These are phyloP conservation scores for Sceloporus undulatus DNA, from an alignment of 2,113 vertebrate genomes.

Conservation along the genomic window DNA sequence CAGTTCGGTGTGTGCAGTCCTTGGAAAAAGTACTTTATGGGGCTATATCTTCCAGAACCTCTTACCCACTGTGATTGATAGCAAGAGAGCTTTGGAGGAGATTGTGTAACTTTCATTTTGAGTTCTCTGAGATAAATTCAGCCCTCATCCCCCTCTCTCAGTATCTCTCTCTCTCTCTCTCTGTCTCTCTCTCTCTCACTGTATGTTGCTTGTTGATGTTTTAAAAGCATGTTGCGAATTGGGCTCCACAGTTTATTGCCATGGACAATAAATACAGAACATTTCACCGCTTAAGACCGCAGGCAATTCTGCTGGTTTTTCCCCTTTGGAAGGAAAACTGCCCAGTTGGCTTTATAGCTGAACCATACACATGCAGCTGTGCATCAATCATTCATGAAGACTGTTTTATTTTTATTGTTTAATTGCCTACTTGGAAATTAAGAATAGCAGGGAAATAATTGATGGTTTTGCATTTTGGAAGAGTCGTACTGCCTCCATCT, in stretches of 20 bases:
- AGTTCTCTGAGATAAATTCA: too few species aligned
- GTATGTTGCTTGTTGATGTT: slow-evolving; percentile 13
- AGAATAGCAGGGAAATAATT: slow-evolving; percentile 46
- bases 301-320: slow-evolving; percentile 37
- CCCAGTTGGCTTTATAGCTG: slow-evolving; percentile 58
- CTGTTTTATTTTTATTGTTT: slow-evolving; percentile 13
- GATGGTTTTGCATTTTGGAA: slow-evolving; percentile 58
- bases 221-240: slow-evolving; percentile 49
- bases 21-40: too few species aligned
- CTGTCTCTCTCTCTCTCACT: too few species aligned
- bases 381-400: slow-evolving; percentile 61
- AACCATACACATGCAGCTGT: slow-evolving; percentile 58
- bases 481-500: slow-evolving; percentile 31
- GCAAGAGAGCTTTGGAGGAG: too few species aligned
- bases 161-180: too few species aligned
- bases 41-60: too few species aligned
- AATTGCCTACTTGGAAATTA: slow-evolving; percentile 27
- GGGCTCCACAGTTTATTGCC: slow-evolving; percentile 19
- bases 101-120: too few species aligned
- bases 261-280: background rate
- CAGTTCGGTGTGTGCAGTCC: too few species aligned
- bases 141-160: too few species aligned
- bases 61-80: too few species aligned
- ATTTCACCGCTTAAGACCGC: slow-evolving; percentile 35
- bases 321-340: slow-evolving; percentile 51